Evolutionary conservation across 2,888 invertebrate genomes (phyloP).

Genomic region (Marronus borbonicus): DNA sequence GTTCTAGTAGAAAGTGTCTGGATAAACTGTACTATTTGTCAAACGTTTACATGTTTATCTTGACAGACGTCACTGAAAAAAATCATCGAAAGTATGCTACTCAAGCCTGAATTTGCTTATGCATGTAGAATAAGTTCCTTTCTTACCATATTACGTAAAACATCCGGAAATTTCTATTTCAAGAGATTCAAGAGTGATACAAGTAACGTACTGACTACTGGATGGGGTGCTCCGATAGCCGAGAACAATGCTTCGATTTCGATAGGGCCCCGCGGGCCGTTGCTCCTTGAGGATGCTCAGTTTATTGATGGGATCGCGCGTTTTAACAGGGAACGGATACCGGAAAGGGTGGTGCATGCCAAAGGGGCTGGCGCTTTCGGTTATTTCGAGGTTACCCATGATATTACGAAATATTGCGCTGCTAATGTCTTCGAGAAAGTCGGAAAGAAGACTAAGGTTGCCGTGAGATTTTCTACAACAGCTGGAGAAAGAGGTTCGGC

Average conservation of each 20-base stretch:
- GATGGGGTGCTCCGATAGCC: conserved; percentile 86
- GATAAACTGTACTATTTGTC: no score
- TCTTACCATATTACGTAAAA: no score
- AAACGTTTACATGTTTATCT: no score
- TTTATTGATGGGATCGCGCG: conserved; percentile 86
- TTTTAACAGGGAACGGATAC: conserved; percentile 94
- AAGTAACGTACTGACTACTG: conserved; percentile 76
- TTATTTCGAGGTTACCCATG: conserved; percentile 91
- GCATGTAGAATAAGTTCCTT: no score
- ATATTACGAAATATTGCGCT: conserved; percentile 85
- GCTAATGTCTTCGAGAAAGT: conserved; percentile 84
- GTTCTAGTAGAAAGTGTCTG: no score
- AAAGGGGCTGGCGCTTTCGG: conserved; percentile 94
- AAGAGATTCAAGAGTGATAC: background rate
- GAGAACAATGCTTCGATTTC: conserved; percentile 85
- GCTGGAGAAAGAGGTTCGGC: conserved; percentile 94
- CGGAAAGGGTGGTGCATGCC: conserved; percentile 96
- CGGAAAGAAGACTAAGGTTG: conserved; percentile 86
- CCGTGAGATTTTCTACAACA: conserved; percentile 87
- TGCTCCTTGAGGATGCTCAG: conserved; percentile 88
- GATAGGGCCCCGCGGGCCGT: conserved; percentile 91
- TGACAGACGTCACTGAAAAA: background rate
- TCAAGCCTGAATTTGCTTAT: background rate
- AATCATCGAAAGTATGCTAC: background rate
- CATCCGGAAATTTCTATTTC: no score